phyloP scores from a whole-genome alignment of 2,797 vertebrate species.

The Crenichthys baileyi region DNA sequence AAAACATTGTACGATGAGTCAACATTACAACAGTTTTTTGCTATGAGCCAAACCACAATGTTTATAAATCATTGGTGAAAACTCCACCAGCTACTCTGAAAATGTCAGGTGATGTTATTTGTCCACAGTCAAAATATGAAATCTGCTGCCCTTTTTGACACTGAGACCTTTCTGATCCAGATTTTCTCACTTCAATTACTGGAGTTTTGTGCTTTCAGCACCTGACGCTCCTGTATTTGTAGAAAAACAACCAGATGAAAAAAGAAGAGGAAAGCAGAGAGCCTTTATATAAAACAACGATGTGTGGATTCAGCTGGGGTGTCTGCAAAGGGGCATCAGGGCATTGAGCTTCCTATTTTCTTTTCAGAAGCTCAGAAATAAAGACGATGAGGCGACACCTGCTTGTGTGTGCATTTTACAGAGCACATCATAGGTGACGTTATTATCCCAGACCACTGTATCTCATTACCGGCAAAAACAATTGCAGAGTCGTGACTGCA shows the following conservation, averaged over 20 bases:
- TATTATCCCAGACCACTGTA: not conserved
- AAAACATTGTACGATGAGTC: constrained; percentile 17
- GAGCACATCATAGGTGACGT: not conserved
- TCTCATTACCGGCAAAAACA: constrained; percentile 3
- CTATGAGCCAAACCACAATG: constrained; percentile 11
- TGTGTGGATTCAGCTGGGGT: constrained; percentile 11
- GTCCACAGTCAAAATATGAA: constrained; percentile 38
- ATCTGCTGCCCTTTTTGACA: constrained; percentile 39
- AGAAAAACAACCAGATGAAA: constrained; percentile 12
- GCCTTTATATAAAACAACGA: constrained; percentile 26
- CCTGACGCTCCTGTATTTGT: constrained; percentile 47
- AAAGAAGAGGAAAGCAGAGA: constrained; percentile 10
- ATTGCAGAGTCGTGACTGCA: not conserved
- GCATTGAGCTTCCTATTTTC: constrained; percentile 6
- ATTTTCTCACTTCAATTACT: constrained; percentile 20
- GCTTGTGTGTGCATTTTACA: constrained; percentile 6
- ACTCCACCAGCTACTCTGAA: constrained; percentile 11
- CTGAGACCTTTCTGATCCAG: constrained; percentile 32
- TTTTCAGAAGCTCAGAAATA: constrained; percentile 11
- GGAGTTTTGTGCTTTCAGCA: constrained; percentile 32
- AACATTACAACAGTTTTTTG: constrained; percentile 11
- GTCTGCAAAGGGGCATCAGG: constrained; percentile 10
- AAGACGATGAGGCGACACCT: not conserved
- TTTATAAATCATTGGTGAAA: constrained; percentile 21
- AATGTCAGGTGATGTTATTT: constrained; percentile 37